A percentile compares a stretch with the other conserved stretches of the same genome.
Conservation (phyloP, 2,888 invertebrate genomes). For the Leptogaster cylindrica region DNA sequence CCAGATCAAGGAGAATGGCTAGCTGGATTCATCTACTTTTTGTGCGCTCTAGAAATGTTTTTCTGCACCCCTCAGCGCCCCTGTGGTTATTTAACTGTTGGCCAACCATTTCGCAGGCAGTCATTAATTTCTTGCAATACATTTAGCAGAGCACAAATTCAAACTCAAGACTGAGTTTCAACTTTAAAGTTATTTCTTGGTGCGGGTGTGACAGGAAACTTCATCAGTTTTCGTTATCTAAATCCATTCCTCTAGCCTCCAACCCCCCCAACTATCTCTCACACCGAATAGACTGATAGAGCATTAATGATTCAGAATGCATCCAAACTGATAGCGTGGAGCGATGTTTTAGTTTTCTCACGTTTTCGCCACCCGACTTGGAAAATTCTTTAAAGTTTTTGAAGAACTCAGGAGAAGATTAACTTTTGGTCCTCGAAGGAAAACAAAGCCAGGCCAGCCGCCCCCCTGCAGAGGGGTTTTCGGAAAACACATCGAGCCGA, state of each 20-base stretch:
- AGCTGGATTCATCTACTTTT: constrained; percentile 30
- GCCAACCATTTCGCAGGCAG: constrained; percentile 8
- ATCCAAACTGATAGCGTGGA: constrained; percentile 36
- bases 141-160: constrained; percentile 42
- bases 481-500: neutral
- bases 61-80: neutral
- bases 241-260: neutral
- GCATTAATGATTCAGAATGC: constrained; percentile 37
- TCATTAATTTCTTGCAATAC: constrained; percentile 47
- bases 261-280: neutral
- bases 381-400: constrained; percentile 29
- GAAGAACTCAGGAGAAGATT: constrained; percentile 9
- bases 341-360: constrained; percentile 36
- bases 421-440: constrained; percentile 23
- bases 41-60: constrained; percentile 19
- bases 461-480: neutral
- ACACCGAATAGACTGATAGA: constrained; percentile 28
- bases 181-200: constrained; percentile 19
- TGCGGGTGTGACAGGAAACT: constrained; percentile 25
- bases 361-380: constrained; percentile 23
- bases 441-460: neutral
- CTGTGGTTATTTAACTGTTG: constrained; percentile 36
- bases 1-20: constrained; percentile 41
- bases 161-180: constrained; percentile 2
- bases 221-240: constrained; percentile 31